These are phyloP conservation scores for Drosophila biarmipes DNA, from an alignment of 1,140 invertebrate species.

Conservation along the genomic window DNA sequence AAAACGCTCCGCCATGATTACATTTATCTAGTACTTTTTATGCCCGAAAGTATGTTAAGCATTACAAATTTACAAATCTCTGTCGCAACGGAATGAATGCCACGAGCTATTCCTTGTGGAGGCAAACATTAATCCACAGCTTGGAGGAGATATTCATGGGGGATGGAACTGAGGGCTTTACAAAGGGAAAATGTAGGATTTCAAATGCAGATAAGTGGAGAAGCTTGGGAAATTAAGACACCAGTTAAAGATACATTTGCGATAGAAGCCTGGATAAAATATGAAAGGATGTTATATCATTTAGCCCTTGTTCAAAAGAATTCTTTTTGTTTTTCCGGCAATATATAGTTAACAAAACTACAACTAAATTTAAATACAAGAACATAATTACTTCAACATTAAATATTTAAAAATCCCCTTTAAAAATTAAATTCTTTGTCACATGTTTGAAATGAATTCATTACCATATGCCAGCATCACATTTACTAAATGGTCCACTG, in stretches of 20 bases:
- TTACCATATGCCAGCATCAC: not conserved
- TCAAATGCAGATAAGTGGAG: not conserved
- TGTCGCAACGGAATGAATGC: slow-evolving; percentile 30
- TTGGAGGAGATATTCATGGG: slow-evolving; percentile 11
- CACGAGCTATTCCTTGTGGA: slow-evolving; percentile 19
- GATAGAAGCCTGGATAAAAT: too few species aligned
- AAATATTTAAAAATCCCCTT: not conserved
- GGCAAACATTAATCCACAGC: slow-evolving; percentile 29
- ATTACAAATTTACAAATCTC: slow-evolving; percentile 50
- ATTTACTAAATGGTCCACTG: slow-evolving; percentile 6
- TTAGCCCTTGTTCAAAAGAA: too few species aligned
- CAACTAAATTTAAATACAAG: too few species aligned
- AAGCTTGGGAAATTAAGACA: not conserved
- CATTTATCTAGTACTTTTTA: slow-evolving; percentile 42
- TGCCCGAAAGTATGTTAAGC: slow-evolving; percentile 37
- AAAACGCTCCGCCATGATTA: slow-evolving; percentile 24
- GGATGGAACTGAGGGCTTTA: slow-evolving; percentile 23
- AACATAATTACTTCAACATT: not conserved
- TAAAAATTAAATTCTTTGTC: not conserved
- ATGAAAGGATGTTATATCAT: too few species aligned
- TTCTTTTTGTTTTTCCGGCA: too few species aligned
- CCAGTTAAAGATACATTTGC: too few species aligned
- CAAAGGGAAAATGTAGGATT: not conserved
- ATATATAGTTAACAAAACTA: too few species aligned
- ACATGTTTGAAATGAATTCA: not conserved